phyloP scores from a whole-genome alignment of 1,140 invertebrate species.

The Pogonomyrmex californicus region DNA sequence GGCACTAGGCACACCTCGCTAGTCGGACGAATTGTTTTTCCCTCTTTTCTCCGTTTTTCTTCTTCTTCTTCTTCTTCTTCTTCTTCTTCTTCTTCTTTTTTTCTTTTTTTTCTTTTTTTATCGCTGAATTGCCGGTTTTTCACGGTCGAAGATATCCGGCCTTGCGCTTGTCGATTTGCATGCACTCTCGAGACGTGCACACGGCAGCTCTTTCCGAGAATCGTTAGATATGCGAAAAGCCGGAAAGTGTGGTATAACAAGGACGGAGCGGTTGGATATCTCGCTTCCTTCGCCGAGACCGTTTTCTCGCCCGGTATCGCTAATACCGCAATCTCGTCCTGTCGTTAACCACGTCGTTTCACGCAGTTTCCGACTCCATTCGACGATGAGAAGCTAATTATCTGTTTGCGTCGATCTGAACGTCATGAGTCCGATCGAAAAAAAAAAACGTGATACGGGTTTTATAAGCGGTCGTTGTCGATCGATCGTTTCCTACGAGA shows the following conservation, averaged over 20 bases:
- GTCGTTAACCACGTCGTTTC: slow-evolving; percentile 42
- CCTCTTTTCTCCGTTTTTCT: too few species aligned
- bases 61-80: too few species aligned
- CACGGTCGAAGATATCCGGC: slow-evolving; percentile 5
- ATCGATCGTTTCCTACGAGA: slow-evolving; percentile 30
- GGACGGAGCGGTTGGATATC: not conserved
- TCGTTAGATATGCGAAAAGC: slow-evolving; percentile 15
- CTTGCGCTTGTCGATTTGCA: slow-evolving; percentile 45
- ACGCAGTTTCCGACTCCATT: slow-evolving; percentile 26
- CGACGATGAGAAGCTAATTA: slow-evolving; percentile 51
- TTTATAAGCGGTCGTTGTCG: not conserved
- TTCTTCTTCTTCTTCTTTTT: too few species aligned
- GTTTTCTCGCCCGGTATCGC: slow-evolving; percentile 24
- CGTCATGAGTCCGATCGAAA: not conserved
- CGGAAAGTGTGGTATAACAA: slow-evolving; percentile 8
- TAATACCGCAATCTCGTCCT: slow-evolving; percentile 49
- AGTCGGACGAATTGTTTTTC: not conserved
- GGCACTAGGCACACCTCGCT: slow-evolving; percentile 2
- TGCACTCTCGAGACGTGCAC: not conserved
- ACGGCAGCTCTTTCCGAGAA: not conserved
- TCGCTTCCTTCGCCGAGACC: not conserved
- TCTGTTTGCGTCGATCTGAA: slow-evolving; percentile 3
- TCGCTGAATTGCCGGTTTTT: not conserved
- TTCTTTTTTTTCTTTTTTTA: not conserved
- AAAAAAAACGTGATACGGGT: slow-evolving; percentile 17